Percentiles rank a stretch among this genome's conserved stretches.
Evolutionary conservation across 1,140 invertebrate species (phyloP).

Genomic region (Himalopsyche phryganea): DNA sequence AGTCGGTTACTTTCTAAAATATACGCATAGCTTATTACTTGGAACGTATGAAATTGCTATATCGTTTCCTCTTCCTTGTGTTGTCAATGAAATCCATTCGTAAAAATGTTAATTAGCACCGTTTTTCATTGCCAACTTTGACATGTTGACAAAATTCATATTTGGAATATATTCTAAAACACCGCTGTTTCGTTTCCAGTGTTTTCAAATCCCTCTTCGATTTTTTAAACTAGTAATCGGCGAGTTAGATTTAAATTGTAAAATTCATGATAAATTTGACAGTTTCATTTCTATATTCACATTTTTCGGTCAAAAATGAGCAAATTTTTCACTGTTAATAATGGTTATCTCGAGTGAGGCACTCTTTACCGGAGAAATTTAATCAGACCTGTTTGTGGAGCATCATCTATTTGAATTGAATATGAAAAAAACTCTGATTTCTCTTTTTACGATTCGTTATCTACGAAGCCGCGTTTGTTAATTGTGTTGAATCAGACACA

Average conservation of each 20-base stretch:
- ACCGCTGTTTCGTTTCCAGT: no score
- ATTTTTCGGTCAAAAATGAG: no score
- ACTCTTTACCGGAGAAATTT: no score
- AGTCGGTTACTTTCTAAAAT: neutral
- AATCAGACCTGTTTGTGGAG: no score
- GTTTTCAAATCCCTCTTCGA: no score
- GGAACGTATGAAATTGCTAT: neutral
- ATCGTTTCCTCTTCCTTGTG: slow-evolving; percentile 18
- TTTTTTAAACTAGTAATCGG: no score
- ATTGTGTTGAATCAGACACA: slow-evolving; percentile 8
- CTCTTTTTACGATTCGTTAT: slow-evolving; percentile 11
- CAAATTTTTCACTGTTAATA: no score
- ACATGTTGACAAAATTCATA: slow-evolving; percentile 13
- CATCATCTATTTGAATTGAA: no score
- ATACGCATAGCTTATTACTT: neutral
- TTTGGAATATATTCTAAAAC: neutral
- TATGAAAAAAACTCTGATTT: neutral
- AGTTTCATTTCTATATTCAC: no score
- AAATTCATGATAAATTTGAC: no score
- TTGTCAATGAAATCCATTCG: neutral
- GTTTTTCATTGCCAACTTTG: slow-evolving; percentile 5
- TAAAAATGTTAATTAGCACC: slow-evolving; percentile 12
- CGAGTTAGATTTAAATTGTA: no score
- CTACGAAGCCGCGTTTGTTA: slow-evolving; percentile 3
- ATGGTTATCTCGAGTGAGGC: no score